Percentiles rank a stretch among this genome's conserved stretches.
Evolutionary conservation across 2,113 vertebrate species (phyloP).

Genomic region (Gila orcuttii): DNA sequence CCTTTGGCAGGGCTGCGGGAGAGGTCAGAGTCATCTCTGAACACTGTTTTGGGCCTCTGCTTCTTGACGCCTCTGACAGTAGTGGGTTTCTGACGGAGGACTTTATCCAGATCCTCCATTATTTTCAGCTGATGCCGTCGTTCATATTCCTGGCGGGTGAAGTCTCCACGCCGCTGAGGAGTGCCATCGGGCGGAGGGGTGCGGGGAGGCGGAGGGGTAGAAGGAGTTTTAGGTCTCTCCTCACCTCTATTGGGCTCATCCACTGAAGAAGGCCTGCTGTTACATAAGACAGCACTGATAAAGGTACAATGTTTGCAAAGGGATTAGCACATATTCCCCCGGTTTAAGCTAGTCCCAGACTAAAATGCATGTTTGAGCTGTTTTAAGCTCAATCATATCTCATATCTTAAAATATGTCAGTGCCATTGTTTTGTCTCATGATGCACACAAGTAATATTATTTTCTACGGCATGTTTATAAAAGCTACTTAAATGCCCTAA

Average conservation of each 20-base stretch:
- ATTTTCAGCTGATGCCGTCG: slow-evolving; percentile 87
- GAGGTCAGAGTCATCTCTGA: slow-evolving; percentile 86
- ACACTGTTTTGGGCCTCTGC: slow-evolving; percentile 85
- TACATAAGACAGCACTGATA: background rate
- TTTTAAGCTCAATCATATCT: too few relatives aligned
- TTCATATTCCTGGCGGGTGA: slow-evolving; percentile 86
- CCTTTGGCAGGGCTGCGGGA: slow-evolving; percentile 84
- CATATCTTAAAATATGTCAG: too few relatives aligned
- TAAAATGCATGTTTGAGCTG: too few relatives aligned
- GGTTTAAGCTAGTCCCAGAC: too few relatives aligned
- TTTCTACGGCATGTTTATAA: too few relatives aligned
- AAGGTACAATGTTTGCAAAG: background rate
- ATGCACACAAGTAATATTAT: too few relatives aligned
- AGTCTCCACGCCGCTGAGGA: slow-evolving; percentile 80
- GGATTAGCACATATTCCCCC: background rate
- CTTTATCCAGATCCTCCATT: slow-evolving; percentile 91
- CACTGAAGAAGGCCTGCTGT: slow-evolving; percentile 67
- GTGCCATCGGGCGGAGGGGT: slow-evolving; percentile 75
- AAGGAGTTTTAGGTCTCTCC: slow-evolving; percentile 67
- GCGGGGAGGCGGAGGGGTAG: slow-evolving; percentile 60
- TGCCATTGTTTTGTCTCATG: too few relatives aligned
- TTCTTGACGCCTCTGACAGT: slow-evolving; percentile 80
- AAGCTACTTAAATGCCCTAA: too few relatives aligned
- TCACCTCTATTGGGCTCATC: slow-evolving; percentile 70
- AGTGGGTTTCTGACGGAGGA: slow-evolving; percentile 82